Conservation (phyloP, 2,888 invertebrate genomes). For the Tineola bisselliella region DNA sequence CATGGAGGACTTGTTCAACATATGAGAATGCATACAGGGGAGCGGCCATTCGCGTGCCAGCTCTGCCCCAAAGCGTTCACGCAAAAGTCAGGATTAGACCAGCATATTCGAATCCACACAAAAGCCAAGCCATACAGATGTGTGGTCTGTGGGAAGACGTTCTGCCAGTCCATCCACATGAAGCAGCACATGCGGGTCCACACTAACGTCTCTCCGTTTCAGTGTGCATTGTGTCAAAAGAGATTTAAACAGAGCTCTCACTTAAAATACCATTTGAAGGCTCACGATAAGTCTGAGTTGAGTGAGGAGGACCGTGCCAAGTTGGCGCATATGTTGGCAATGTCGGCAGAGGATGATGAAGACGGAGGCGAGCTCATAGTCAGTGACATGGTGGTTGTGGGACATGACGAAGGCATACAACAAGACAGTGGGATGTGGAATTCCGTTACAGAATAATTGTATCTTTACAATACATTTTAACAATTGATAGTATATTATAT, state of each 20-base stretch:
- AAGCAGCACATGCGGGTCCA: conserved; percentile 59
- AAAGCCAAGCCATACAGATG: conserved; percentile 50
- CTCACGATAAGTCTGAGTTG: conserved; percentile 39
- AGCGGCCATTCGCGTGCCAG: conserved; percentile 44
- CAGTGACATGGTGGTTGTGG: not conserved
- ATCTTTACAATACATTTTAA: no score
- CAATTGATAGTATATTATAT: no score
- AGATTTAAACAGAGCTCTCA: conserved; percentile 54
- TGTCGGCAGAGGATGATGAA: conserved; percentile 21
- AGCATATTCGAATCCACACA: conserved; percentile 52
- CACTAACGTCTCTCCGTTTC: conserved; percentile 52
- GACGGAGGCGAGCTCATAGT: not conserved
- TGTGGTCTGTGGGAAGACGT: conserved; percentile 47
- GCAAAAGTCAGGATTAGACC: conserved; percentile 55
- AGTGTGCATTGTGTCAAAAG: conserved; percentile 46
- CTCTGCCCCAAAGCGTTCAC: conserved; percentile 53
- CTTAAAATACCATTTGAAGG: conserved; percentile 49
- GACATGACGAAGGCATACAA: not conserved
- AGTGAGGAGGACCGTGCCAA: conserved; percentile 34
- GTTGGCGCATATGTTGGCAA: conserved; percentile 23
- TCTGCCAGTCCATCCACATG: conserved; percentile 50
- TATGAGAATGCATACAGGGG: conserved; percentile 20
- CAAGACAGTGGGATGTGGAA: no score
- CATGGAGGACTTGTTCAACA: conserved; percentile 24
- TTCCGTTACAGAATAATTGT: no score